Conservation (phyloP, 2,888 invertebrate species). For the Unio delphinus region DNA sequence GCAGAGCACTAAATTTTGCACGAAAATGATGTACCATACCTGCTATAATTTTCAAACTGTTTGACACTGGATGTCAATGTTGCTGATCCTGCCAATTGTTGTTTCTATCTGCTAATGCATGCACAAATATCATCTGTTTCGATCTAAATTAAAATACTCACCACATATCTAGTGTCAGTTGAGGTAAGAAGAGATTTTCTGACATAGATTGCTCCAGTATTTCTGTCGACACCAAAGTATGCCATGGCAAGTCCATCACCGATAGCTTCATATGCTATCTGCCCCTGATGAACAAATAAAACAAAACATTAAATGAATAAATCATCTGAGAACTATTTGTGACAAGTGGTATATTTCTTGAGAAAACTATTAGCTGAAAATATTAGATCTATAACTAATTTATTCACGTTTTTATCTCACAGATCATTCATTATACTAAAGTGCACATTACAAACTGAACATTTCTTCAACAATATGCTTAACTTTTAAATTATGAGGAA, state of each 20-base stretch:
- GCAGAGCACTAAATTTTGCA: too few relatives aligned
- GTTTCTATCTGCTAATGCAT: neutral
- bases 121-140: neutral
- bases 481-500: too few relatives aligned
- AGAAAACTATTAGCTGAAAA: constrained; percentile 3
- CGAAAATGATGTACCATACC: too few relatives aligned
- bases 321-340: neutral
- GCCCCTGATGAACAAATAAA: constrained; percentile 22
- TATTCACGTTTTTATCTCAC: too few relatives aligned
- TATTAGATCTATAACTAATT: too few relatives aligned
- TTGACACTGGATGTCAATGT: too few relatives aligned
- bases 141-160: constrained; percentile 6
- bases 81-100: too few relatives aligned
- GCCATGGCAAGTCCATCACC: constrained; percentile 36
- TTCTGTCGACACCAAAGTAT: constrained; percentile 48
- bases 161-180: constrained; percentile 26
- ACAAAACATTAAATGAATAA: neutral
- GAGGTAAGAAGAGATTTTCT: constrained; percentile 39
- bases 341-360: neutral
- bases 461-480: constrained; percentile 1
- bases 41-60: too few relatives aligned
- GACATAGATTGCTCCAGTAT: constrained; percentile 47
- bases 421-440: neutral
- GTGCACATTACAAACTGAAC: neutral
- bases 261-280: constrained; percentile 25